Base-by-base conservation (phyloP, 2,888 invertebrate genomes). In the Microplitis deprimator region DNA sequence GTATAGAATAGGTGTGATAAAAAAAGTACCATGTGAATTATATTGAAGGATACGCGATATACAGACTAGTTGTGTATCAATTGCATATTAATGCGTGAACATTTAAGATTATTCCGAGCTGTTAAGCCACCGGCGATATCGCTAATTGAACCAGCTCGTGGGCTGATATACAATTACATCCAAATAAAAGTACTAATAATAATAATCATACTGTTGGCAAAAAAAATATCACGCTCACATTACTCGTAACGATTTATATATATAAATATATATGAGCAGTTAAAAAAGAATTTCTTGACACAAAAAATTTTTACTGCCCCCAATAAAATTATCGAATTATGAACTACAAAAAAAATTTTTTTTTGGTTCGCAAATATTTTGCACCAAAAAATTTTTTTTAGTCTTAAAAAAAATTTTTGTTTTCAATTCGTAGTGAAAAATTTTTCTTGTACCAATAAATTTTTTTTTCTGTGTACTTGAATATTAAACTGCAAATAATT, bases 21-120 rank as follows among this genome's bases (percentile, higher is more conserved):
- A 67, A 16, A 38, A 39, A 67, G n/a, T 6, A 39, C 6, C 67
- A 50, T 50, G 50, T 50, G 50, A 13, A 50, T 16, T 40, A 20
- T 4, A 10, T 41, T n/a, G 50, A 50, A 59, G 41, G 16, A 68
- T 41, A 68, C 17, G 16, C 41, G 20, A 20, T 69, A 69, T 69
- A 69, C 50, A 20, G 13, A 41, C 50, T 50, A 69, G 61, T 71
- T 60, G 29, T 71, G 20, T 70, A 50, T 59, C 61, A 71, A 38
- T 71, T 71, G 38, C n/a, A 61, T 71, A 71, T 61, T 71, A 39
- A 71, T 71, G 71, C 59, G 60, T 60, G n/a, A 60, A 60, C 61
- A 71, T 71, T 71, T 17, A 13, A 71, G 60, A 60, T 71, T 60
- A 71, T 61, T 7, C 5, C 16, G 38, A 38, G 71, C 61, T 29